These are phyloP conservation scores for Oligia strigilis DNA, from an alignment of 2,888 invertebrate genomes.

Conservation along the genomic window DNA sequence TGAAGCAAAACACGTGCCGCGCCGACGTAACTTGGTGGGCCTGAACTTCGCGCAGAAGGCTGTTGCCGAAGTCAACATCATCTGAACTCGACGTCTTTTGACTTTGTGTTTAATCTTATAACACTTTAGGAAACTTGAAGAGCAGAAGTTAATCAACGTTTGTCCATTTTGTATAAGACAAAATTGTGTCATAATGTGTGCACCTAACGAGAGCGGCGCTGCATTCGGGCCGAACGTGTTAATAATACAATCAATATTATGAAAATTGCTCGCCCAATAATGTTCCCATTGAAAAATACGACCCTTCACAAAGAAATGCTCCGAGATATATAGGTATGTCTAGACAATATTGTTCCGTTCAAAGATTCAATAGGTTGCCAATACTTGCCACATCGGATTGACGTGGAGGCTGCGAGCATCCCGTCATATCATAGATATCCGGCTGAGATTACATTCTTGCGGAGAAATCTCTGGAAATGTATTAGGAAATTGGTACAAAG, in stretches of 20 bases:
- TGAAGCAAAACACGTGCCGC: not conserved
- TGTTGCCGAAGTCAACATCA: no score
- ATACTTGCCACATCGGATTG: conserved; percentile 53
- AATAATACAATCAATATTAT: not conserved
- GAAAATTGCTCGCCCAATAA: not conserved
- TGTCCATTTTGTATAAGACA: not conserved
- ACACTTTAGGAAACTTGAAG: not conserved
- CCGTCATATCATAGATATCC: conserved; percentile 61
- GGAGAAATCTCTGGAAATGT: conserved; percentile 36
- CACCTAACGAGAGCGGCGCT: not conserved
- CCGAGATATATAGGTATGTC: conserved; percentile 16
- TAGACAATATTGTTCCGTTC: conserved; percentile 43
- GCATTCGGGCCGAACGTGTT: no score
- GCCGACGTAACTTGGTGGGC: not conserved
- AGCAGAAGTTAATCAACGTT: not conserved
- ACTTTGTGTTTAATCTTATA: no score
- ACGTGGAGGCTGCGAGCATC: conserved; percentile 37
- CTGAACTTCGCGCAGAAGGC: no score
- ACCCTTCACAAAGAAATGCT: not conserved
- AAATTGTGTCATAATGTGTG: not conserved
- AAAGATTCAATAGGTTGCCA: conserved; percentile 62
- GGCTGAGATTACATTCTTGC: conserved; percentile 52
- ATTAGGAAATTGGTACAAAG: conserved; percentile 51
- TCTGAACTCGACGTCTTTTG: no score
- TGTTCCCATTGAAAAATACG: conserved; percentile 4